Base-by-base conservation (phyloP, 1,140 invertebrate genomes). In the Triops cancriformis region DNA sequence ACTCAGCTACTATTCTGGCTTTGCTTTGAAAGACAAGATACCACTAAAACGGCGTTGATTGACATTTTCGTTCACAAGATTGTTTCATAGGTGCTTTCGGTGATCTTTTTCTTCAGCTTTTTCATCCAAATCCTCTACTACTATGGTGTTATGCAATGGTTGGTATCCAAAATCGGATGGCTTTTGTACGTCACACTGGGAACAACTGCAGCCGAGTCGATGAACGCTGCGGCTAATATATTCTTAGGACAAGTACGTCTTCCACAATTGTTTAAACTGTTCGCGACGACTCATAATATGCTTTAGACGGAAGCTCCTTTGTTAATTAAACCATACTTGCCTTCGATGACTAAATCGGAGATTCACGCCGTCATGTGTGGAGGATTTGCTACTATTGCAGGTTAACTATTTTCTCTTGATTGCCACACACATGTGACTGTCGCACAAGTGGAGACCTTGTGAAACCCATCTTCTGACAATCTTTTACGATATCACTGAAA, bases 351-450 rank as follows among this genome's bases (percentile, higher is more conserved):
- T 0, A 86, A 89, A 72, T 97, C 95, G 0, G 97, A 99, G 86
- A 84, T 98, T 0, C 95, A 98, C 84, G 91, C 96, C 0, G 88
- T 99, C 18, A 94, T 98, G 93, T 90, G 93, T 5, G 94, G 93
- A 1, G 97, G 97, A 10, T 98, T 98, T 85, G 93, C 96, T 0
- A 97, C 96, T 10, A 94, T 98, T 26, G 95, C 96, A 43, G 97
- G 95, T 88, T 83, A 23, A n/a, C 18, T n/a, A 3, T 45, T 11
- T 74, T 31, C 14, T 64, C 31, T 73, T 2, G 10, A 26, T 18
- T 73, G 26, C 6, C 73, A 14, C 41, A 27, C 37, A 73, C 26
- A n/a, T 26, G 11, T 74, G 1, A 73, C 41, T 51, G 78, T 74
- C 23, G 18, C 26, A 1, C 9, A 26, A 43, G n/a, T n/a, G n/a